Base-by-base conservation (phyloP, 1,140 invertebrate species). In the Bombus difficillimus region DNA sequence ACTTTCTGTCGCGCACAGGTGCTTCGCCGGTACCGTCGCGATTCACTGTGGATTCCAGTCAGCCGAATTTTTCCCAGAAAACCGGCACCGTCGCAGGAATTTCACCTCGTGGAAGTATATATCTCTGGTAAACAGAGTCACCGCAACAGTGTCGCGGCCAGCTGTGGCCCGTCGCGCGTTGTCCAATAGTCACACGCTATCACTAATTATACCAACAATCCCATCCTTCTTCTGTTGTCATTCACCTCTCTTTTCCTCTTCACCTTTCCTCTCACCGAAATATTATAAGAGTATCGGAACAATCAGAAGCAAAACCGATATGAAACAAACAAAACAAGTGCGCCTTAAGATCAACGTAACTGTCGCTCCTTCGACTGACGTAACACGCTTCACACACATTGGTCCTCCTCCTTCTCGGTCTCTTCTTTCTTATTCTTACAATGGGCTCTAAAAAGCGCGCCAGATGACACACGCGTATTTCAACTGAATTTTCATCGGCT, bases 91-190 rank as follows among this genome's bases (percentile, higher is more conserved):
- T 62, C 59, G 59, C 9, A 8, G 10, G 25, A 28, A 25, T 59
- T 59, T 76, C 75, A 77, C 75, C 59, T 64, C 28, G 34, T 13
- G 75, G 34, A 28, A 10, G 13, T 59, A 15, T 28, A 28, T 76
- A 25, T 9, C 25, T 25, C 15, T 13, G 37, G 13, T 39, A 25
- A 77, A 25, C 75, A 28, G 53, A 22, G 74, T 76, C 47, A 9
- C 32, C 73, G 41, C 39, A 66, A 66, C 62, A 66, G 66, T 37
- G 69, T 25, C 59, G 73, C 32, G 34, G 74, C 53, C 74, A 62
- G 75, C 75, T 62, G 75, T 59, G 78, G 62, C 69, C 83, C 76
- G 85, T 64, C 87, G 87, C 73, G 66, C 28, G 25, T 68, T 18
- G 66, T 41, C 37, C 77, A 53, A 86, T 59, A 68, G 25, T 62